Evolutionary conservation across 1,140 invertebrate genomes (phyloP).

Genomic region (Sitobion miscanthi): DNA sequence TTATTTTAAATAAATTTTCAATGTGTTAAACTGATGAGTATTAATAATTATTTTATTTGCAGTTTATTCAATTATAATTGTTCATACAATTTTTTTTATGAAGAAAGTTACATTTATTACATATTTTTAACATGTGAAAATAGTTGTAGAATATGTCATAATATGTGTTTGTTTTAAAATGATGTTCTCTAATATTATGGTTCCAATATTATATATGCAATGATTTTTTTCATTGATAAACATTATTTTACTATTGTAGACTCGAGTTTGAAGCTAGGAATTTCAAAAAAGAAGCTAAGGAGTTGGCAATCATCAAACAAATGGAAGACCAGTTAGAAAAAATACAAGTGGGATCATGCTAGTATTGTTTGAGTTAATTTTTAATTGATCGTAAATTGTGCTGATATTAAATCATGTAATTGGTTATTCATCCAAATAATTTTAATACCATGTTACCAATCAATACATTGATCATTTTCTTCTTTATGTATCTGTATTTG

Average conservation of each 20-base stretch:
- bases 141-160: not conserved
- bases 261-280: conserved; percentile 60
- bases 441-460: conserved; percentile 27
- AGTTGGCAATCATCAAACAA: conserved; percentile 55
- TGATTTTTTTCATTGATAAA: not conserved
- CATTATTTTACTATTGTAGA: conserved; percentile 57
- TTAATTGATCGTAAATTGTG: not conserved
- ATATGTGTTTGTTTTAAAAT: not conserved
- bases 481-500: conserved; percentile 1
- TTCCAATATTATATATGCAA: not conserved
- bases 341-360: not conserved
- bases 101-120: not conserved
- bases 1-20: too few species aligned
- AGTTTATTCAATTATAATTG: too few species aligned
- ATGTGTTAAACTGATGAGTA: too few species aligned
- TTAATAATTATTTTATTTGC: too few species aligned
- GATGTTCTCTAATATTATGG: not conserved
- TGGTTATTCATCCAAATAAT: not conserved
- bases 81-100: not conserved
- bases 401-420: not conserved
- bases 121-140: not conserved
- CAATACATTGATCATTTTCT: conserved; percentile 29
- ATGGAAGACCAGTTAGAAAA: conserved; percentile 46
- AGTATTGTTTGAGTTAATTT: not conserved
- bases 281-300: conserved; percentile 59